Evolutionary conservation across 2,888 invertebrate genomes (phyloP), one percentile per base, ranked within the genome.

Genomic region (Macropis europaea): DNA sequence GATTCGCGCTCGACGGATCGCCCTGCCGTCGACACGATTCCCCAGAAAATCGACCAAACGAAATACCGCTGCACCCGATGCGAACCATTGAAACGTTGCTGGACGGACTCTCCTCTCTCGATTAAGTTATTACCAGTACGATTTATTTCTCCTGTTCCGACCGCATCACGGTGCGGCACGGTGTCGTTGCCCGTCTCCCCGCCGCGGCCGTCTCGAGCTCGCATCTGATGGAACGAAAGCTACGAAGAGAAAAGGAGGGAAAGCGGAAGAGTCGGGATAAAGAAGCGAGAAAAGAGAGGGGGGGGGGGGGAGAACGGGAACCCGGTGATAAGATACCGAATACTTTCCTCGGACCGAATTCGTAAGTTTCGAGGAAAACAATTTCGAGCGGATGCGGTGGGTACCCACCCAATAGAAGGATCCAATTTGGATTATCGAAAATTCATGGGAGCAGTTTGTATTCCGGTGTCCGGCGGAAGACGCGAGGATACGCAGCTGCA

Each of bases 401-500:
- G 54, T 60, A 15, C 30, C 42, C 59, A 57, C 59, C 79, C 83
- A 79, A 81, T 83, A 76, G 82, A 71, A 75, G 82, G 83, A 84
- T 85, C 81, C 84, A 85, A 85, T 86, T 84, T 84, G 84, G 84
- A 86, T 85, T 84, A 86, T 86, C 84, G 85, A 86, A 83, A 86
- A 86, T 86, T 84, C 86, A 84, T 84, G 82, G 82, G 62, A 71
- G 63, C 82, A 69, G 77, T 77, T 81, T 59, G 71, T 60, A 67
- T 71, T 73, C 74, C 76, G 60, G 66, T 72, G 75, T 75, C 76
- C 82, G 56, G 74, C 71, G 77, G 69, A 75, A 79, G 79, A 79
- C 72, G 69, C 28, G 47, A 15, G 48, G 34, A 62, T 26, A 43
- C 50, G 52, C 68, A 59, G 60, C 50, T 68, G 72, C 42, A 34